Evolutionary conservation across 1,140 invertebrate species (phyloP), one percentile per base, ranked within the genome.

Genomic region (Zaprionus camerounensis): DNA sequence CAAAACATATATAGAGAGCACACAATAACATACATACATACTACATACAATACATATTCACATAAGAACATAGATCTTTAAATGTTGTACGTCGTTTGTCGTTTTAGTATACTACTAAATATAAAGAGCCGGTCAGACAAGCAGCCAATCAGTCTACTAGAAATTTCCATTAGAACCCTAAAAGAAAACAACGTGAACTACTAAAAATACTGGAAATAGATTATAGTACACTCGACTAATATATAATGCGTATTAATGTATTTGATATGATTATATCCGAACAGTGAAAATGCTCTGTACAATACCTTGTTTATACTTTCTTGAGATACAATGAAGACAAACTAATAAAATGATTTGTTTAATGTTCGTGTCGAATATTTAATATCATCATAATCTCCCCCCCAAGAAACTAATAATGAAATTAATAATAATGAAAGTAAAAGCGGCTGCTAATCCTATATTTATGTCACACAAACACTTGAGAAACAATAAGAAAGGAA

Each of bases 41-140:
- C 26, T 38, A 31, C 34, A 70, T 49, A 70, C 31, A 34, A 71
- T 57, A 36, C 46, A 71, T 72, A 66, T 31, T 70, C 38, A 56
- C 38, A 61, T 76, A 61, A 67, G 44, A 34, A 34, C 44, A 79
- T 84, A 73, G 41, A 83, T 81, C 58, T 80, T 84, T 88, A 53
- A 62, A 90, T 88, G 81, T 88, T 84, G 84, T 87, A 81, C 24
- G 17, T 15, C 82, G 83, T 87, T 88, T 81, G 83, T 83, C 84
- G 78, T 86, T 70, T 67, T 87, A 82, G 69, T 38, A 75, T 53
- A 71, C 58, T 46, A 17, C 6, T 6, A 15, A 5, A 41, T 41
- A 44, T 46, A 46, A 46, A 75, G 31, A 64, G 58, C 64, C 71
- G 57, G 51, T 69, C 46, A 56, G 36, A 49, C 58, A 57, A 64